Evolutionary conservation across 1,140 invertebrate species (phyloP), one percentile per base, ranked within the genome.

Genomic region (Thalassaphorura encarpata): DNA sequence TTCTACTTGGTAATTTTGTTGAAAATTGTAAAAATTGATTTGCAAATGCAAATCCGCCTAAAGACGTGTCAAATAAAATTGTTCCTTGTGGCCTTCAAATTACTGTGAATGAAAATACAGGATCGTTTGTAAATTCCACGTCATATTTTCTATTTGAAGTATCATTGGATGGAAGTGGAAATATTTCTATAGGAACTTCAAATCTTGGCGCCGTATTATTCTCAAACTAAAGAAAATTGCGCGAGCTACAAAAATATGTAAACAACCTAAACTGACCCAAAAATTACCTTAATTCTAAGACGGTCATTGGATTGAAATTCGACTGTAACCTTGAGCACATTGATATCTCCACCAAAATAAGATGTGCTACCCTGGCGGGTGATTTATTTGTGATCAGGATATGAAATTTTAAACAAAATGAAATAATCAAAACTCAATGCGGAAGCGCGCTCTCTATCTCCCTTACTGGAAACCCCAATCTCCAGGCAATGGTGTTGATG

Each of bases 41-140:
- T 0, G 70, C 33, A 33, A 54, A 54, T 6, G 78, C 85, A 41
- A 86, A 77, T 23, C 83, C 85, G 45, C 85, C 83, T 39, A 84
- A 21, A 48, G 45, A 21, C 31, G 45, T 55, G 49, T 62, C 60
- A 47, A 62, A 58, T 18, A 62, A 26, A n/a, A 28, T 33, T 4
- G 53, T 43, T 3, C 27, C 42, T 3, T 52, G 46, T 15, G 28
- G 11, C 18, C 24, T 19, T n/a, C 60, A 39, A 18, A 56, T 41
- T 19, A 62, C 45, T 54, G 55, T 51, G 31, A 62, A 62, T 3
- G 40, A 43, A 50, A 58, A 62, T 1, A 40, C 46, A 0, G 55
- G 55, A n/a, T 28, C 21, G 28, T 46, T 53, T 3, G 4, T 18
- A 28, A 55, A 56, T 21, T 26, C 33, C 2, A 62, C n/a, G 16